Conservation (phyloP, 2,113 vertebrate genomes). For the Orientallactaga bullata region DNA sequence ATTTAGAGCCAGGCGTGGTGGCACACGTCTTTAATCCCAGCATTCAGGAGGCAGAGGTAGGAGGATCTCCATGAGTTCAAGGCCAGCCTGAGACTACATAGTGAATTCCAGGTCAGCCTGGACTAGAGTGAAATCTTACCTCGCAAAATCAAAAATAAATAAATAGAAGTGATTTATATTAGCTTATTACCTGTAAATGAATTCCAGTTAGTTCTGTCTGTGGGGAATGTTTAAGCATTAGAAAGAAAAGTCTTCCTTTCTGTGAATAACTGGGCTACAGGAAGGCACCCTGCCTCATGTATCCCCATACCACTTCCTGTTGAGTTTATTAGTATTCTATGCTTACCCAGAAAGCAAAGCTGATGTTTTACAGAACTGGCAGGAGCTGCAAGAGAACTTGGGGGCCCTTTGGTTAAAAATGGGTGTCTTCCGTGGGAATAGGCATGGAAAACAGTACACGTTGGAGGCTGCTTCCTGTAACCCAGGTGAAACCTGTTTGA, state of each 20-base stretch:
- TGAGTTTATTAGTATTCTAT: slow-evolving; percentile 43
- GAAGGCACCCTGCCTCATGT: slow-evolving; percentile 42
- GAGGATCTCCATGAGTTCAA: too few relatives aligned
- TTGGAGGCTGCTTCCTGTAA: background rate
- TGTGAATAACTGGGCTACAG: slow-evolving; percentile 65
- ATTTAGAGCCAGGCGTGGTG: background rate
- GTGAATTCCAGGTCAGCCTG: too few relatives aligned
- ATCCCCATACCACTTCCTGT: slow-evolving; percentile 63
- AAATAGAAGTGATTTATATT: background rate
- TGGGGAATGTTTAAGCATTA: background rate
- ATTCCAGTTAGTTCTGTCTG: background rate
- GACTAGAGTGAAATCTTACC: too few relatives aligned
- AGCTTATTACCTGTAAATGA: slow-evolving; percentile 16
- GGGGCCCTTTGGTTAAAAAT: background rate
- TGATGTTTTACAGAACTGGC: slow-evolving; percentile 16
- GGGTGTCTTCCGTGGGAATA: background rate
- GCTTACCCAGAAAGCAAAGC: background rate
- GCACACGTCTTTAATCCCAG: too few relatives aligned
- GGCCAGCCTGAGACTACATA: too few relatives aligned
- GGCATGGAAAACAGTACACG: background rate
- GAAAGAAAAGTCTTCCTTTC: slow-evolving; percentile 51
- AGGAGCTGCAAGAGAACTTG: slow-evolving; percentile 32
- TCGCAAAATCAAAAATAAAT: too few relatives aligned
- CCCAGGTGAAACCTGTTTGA: background rate
- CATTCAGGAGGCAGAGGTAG: too few relatives aligned